Base-by-base conservation (phyloP, 2,888 invertebrate species). In the Andrena marginata region DNA sequence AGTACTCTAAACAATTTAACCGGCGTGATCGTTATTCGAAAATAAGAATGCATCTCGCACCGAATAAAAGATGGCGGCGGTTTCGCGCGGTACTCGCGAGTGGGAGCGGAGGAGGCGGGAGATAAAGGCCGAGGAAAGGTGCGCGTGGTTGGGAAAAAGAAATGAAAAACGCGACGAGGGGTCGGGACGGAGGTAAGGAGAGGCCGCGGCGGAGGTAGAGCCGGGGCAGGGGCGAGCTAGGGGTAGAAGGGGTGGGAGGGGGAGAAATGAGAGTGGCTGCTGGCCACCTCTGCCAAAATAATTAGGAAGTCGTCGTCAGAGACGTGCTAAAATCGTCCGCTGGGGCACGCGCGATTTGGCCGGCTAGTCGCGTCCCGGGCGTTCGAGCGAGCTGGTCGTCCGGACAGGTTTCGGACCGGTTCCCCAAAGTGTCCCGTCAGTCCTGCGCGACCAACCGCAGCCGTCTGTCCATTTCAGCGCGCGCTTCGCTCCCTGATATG, bases 231-330 rank as follows among this genome's bases (percentile, higher is more conserved):
- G 48, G 29, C 16, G 56, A 23, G 70, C 80, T 10, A 42, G 79
- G 51, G 80, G 33, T 67, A 60, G 73, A 77, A 72, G 16, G 80
- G 71, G n/a, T 49, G 76, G 68, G 70, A 71, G 79, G 69, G 72
- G 74, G 74, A 75, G 68, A 81, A 84, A 74, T 77, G 71, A 69
- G 81, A 81, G 86, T 79, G 82, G 79, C 83, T 77, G 77, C 69
- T 85, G 84, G 88, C 80, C 86, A 89, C 95, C 95, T 95, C 95
- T 96, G 96, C 96, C 96, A 96, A 96, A 96, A 96, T 96, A 96
- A 96, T 96, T 96, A 96, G 96, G 96, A 96, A 96, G 96, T 95
- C 95, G 95, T 95, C 95, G 87, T 95, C 94, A 95, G 94, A 95
- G 95, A 95, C 93, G 95, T 95, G 95, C 95, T 95, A 95, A 95